These are phyloP conservation scores for Clitarchus hookeri DNA, from an alignment of 2,888 invertebrate species.

Conservation along the genomic window DNA sequence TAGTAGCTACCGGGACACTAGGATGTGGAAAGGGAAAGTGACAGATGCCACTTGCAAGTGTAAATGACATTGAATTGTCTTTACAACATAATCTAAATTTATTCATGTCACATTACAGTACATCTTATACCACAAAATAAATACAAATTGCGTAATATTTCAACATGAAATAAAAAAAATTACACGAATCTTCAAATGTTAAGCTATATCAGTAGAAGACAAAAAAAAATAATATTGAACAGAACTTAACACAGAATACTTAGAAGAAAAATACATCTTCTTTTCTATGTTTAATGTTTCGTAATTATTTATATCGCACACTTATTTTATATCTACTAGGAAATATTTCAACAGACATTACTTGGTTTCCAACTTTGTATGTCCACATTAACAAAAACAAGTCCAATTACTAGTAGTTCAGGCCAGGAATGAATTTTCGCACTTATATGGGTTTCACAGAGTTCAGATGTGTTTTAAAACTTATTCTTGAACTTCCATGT, in stretches of 20 bases:
- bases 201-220: background rate
- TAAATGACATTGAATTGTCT: background rate
- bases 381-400: background rate
- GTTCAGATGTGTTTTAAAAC: background rate
- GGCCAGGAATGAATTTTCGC: background rate
- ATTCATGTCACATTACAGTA: background rate
- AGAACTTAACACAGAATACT: background rate
- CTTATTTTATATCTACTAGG: conserved; percentile 2
- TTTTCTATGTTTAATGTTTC: background rate
- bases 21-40: background rate
- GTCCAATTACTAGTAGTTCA: background rate
- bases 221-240: background rate
- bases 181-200: background rate
- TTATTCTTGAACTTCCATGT: background rate
- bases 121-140: conserved; percentile 14
- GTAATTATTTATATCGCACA: background rate
- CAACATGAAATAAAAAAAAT: conserved; percentile 10
- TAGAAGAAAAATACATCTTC: background rate
- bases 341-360: background rate
- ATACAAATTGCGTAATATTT: conserved; percentile 1
- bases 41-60: background rate
- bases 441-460: background rate
- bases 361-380: background rate
- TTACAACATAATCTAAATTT: conserved; percentile 14
- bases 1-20: background rate